Conservation (phyloP, 2,113 vertebrate genomes). For the Gobiocypris rarus region DNA sequence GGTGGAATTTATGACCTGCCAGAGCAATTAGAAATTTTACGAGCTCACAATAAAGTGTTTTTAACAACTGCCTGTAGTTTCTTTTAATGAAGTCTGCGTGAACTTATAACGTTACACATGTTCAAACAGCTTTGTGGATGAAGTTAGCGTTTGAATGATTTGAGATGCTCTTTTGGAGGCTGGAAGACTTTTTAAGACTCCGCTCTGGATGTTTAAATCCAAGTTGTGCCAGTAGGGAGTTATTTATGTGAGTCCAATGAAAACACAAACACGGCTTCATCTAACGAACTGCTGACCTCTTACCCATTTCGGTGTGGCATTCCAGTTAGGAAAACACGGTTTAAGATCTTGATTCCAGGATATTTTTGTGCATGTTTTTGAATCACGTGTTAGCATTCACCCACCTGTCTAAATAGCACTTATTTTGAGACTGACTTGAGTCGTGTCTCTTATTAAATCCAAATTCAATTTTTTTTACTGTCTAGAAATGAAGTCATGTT, state of each 20-base stretch:
- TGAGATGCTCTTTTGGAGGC: slow-evolving; percentile 1
- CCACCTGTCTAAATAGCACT: slow-evolving; percentile 49
- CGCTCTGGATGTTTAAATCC: neutral
- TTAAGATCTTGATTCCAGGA: neutral
- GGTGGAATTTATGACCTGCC: slow-evolving; percentile 25
- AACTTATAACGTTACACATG: neutral
- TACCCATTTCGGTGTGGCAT: neutral
- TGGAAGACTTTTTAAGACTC: slow-evolving; percentile 6
- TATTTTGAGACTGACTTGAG: slow-evolving; percentile 6
- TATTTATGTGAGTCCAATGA: slow-evolving; percentile 34
- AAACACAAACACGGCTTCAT: slow-evolving; percentile 33
- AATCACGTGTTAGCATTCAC: neutral
- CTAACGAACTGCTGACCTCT: slow-evolving; percentile 4
- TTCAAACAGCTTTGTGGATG: neutral
- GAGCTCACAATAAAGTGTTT: neutral
- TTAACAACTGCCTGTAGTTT: neutral
- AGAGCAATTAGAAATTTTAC: slow-evolving; percentile 14
- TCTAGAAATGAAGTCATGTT: slow-evolving; percentile 19
- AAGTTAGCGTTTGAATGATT: neutral
- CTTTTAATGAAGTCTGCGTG: neutral
- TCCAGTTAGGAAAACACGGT: slow-evolving; percentile 18
- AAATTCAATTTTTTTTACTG: neutral
- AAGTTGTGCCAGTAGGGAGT: neutral
- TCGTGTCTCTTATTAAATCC: neutral
- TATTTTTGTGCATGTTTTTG: slow-evolving; percentile 16